Evolutionary conservation across 2,888 invertebrate species (phyloP).

Genomic region (Thereva nobilitata): DNA sequence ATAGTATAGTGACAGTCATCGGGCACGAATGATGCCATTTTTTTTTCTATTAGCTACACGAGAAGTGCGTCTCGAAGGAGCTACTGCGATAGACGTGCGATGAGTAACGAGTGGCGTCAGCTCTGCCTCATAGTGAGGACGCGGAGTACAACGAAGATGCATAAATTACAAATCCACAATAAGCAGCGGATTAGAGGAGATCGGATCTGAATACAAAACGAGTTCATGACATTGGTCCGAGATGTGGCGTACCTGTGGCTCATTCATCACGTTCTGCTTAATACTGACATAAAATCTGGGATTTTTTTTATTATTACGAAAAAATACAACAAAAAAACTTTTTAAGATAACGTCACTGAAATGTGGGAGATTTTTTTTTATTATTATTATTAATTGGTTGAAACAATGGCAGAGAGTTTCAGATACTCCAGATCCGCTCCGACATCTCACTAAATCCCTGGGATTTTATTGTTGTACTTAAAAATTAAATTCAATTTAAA

Average conservation of each 20-base stretch:
- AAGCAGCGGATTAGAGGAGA: slow-evolving; percentile 13
- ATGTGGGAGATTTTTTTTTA: no score
- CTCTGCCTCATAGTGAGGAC: slow-evolving; percentile 4
- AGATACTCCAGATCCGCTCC: no score
- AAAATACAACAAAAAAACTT: no score
- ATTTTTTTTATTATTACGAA: not conserved
- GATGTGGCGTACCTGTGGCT: not conserved
- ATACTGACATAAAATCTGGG: slow-evolving; percentile 13
- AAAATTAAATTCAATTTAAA: no score
- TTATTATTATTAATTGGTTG: no score
- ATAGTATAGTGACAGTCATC: no score
- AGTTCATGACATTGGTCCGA: slow-evolving; percentile 15
- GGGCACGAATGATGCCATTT: no score
- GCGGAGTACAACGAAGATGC: slow-evolving; percentile 11
- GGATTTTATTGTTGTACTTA: no score
- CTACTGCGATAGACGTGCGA: not conserved
- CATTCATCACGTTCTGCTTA: slow-evolving; percentile 2
- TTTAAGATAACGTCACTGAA: no score
- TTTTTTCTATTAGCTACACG: no score
- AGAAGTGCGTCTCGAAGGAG: not conserved
- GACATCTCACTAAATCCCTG: no score
- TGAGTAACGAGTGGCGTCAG: slow-evolving; percentile 15
- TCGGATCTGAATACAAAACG: slow-evolving; percentile 7
- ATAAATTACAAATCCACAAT: slow-evolving; percentile 19
- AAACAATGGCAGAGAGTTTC: no score